Evolutionary conservation across 92 coral and sea anemone species (phyloP), one percentile per base, ranked within the genome.

Genomic region (Phenganax subtilis): DNA sequence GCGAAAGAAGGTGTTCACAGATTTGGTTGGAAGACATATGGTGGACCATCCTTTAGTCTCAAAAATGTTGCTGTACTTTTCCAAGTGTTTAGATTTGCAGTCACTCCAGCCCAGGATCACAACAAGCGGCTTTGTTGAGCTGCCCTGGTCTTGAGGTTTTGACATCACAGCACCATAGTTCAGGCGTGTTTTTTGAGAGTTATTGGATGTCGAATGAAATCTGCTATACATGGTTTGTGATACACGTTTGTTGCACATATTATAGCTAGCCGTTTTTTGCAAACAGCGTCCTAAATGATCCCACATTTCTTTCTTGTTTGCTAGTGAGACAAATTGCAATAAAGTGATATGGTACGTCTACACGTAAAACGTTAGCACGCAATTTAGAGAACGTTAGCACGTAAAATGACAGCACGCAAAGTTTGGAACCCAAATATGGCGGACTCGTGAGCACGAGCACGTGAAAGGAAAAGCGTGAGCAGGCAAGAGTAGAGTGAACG

Each of bases 81-180:
- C 85, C 65, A 93, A 55, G 51, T 93, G 91, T 69, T 93, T 91
- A 57, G 88, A 88, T 67, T 73, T 89, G 6, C 97, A 91, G 61
- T 91, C 88, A 68, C 91, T 93, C 98, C 98, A 93, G 52, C 98
- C 97, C 31, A 93, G 97, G 30, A 93, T 79, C 17, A 90, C 90
- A 2, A 93, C 93, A 69, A 90, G 83, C 11, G 98, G 98, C 47
- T 37, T 37, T 52, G 67, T 81, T 57, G 30, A 53, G 12, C 75
- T 64, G 20, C 80, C 55, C 54, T 64, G 74, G 47, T 56, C 31
- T 56, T 72, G 10, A 27, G 79, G 57, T 52, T 57, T 37, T 59
- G 83, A 86, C 20, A 90, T 85, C 53, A 90, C 81, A 52, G 89
- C 79, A 28, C 91, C 94, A 86, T 84, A 85, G 87, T 88, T 88